Evolutionary conservation across 2,113 vertebrate species (phyloP), one percentile per base, ranked within the genome.

Genomic region (Pelecanus crispus): DNA sequence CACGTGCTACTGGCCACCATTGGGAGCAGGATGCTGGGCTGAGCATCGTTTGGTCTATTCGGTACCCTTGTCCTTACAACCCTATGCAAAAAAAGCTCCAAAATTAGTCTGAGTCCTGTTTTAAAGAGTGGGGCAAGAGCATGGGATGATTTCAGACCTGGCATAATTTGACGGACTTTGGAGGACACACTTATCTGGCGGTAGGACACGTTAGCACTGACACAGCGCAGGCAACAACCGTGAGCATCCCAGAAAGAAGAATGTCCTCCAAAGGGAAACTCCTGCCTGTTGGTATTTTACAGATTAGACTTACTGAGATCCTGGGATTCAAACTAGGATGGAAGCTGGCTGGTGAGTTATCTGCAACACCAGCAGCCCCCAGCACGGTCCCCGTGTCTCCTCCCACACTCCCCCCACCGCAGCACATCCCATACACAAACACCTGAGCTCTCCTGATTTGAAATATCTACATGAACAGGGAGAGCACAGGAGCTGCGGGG

Each of bases 1-100:
- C 44, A 34, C 0, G 0, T 19, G 53, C 34, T 29, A 4, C 28
- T 0, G 4, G 62, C 32, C 55, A 13, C 53, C 18, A 6, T 0
- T 8, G 40, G 45, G 70, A 84, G 59, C 45, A 62, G 59, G 62
- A 32, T 53, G 67, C 80, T 66, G 80, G 80, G 63, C 83, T 79
- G 47, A 78, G 38, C 63, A 17, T 40, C 1, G 0, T 26, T 73
- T 58, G 38, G 10, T 53, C 58, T 31, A 2, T 53, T 49, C 1
- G 0, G 7, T 26, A 17, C 17, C 21, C 7, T 32, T 32, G 4
- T 18, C 88, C 38, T 53, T 17, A 12, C 0, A 1, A 3, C 4
- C 12, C 16, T 31, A 1, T 5, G n/a, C 21, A 38, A 70, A 72
- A 63, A 72, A 14, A 0, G 6, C 26, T 66, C 25, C 50, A 38